Conservation (phyloP, 2,888 invertebrate species). For the Lysandra bellargus region DNA sequence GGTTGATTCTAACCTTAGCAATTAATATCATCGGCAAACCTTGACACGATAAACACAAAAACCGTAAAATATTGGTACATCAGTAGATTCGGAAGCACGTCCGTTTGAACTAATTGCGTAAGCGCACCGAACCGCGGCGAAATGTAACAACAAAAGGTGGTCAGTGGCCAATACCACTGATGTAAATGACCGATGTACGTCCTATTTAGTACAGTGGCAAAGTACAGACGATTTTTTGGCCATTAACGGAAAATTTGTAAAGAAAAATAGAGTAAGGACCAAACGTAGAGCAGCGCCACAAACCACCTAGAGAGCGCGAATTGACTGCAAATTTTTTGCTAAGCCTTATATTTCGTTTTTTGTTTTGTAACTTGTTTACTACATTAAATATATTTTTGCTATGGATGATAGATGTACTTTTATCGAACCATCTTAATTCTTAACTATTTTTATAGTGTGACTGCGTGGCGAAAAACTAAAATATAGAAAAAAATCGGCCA, state of each 20-base stretch:
- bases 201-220: background rate
- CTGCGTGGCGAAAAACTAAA: no score
- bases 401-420: no score
- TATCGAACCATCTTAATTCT: no score
- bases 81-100: conserved; percentile 27
- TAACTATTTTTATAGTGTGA: no score
- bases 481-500: no score
- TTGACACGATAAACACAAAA: conserved; percentile 22
- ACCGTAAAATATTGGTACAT: conserved; percentile 26
- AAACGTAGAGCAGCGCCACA: background rate
- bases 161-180: background rate
- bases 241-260: background rate
- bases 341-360: background rate
- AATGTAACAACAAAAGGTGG: conserved; percentile 20
- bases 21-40: background rate
- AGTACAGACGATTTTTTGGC: background rate
- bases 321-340: background rate
- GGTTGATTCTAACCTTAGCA: background rate
- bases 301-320: background rate
- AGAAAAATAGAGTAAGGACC: background rate
- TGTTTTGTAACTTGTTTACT: background rate
- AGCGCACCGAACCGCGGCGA: conserved; percentile 13
- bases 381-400: background rate
- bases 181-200: background rate
- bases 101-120: conserved; percentile 19